Evolutionary conservation across 2,797 vertebrate genomes (phyloP).

Genomic region (Sebastes minor): DNA sequence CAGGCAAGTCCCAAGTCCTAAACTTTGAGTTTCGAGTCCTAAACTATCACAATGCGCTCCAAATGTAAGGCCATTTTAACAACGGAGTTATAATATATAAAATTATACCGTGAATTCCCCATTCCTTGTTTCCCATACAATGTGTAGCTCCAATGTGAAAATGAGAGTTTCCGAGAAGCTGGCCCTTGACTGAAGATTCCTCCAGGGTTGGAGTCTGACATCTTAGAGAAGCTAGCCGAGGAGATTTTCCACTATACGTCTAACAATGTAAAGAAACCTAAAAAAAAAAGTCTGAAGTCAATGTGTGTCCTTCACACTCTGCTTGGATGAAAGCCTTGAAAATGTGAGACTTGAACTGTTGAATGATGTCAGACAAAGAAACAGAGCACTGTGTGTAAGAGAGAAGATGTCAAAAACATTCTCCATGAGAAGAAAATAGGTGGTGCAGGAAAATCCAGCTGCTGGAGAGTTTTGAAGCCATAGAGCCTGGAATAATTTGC

Average conservation of each 20-base stretch:
- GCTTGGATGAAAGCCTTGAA: slow-evolving; percentile 6
- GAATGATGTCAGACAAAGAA: slow-evolving; percentile 14
- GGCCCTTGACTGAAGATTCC: not conserved
- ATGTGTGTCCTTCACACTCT: slow-evolving; percentile 7
- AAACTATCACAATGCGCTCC: too few species aligned
- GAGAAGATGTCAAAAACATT: slow-evolving; percentile 9
- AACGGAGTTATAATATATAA: too few species aligned
- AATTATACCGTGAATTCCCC: not conserved
- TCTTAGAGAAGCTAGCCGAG: not conserved
- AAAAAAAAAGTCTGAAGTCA: slow-evolving; percentile 8
- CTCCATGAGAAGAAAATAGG: not conserved
- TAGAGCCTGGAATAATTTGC: not conserved
- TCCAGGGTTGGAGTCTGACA: not conserved
- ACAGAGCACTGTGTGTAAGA: not conserved
- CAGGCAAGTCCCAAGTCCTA: too few species aligned
- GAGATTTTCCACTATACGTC: not conserved
- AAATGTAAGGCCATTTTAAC: too few species aligned
- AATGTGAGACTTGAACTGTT: not conserved
- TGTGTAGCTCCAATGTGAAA: not conserved
- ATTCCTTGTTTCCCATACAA: not conserved
- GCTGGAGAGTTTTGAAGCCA: not conserved
- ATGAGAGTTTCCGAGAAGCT: not conserved
- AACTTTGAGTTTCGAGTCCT: too few species aligned
- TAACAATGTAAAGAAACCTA: slow-evolving; percentile 1
- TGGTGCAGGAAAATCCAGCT: not conserved